Evolutionary conservation across 2,797 vertebrate species (phyloP), one percentile per base, ranked within the genome.

Genomic region (Perdix hodgsoniae): DNA sequence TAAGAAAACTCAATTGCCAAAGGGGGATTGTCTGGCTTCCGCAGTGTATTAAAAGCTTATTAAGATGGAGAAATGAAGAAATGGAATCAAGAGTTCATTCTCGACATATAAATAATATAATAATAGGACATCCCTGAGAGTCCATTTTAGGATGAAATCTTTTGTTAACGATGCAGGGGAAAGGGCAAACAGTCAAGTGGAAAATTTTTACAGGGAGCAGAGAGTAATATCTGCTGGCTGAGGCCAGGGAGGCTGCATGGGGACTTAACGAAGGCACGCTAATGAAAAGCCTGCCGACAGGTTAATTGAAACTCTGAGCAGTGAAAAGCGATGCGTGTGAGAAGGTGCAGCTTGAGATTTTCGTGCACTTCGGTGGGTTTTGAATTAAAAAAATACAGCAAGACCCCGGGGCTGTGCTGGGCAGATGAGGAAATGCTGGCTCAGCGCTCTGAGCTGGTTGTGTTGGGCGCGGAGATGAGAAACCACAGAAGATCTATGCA

Each of bases 31-130:
- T 19, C 31, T 60, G 64, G 86, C 69, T 81, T 94, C 65, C 91
- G 88, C 39, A 4, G 14, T 18, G 61, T 81, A 92, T 96, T 85
- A 92, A 89, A 91, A 91, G 69, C 86, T 96, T 49, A 65, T 89
- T 91, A 87, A 91, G 69, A 37, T 17, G 40, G 81, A 64, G 81
- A 67, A 84, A 70, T 76, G 74, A 35, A 82, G 86, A 83, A 88
- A 83, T n/a, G 79, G 86, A 89, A 83, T 39, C 81, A 31, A 72
- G 86, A 65, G 61, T 27, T 96, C 49, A 4, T 74, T 74, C 75
- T 72, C 49, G 39, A 49, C 4, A 0, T 12, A 83, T 85, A 86
- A 93, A 91, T 91, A 89, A 87, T 87, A 69, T 57, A 93, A 83
- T 72, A 72, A 88, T 49, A n/a, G 44, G 75, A 12, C 24, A 13